A percentile compares a stretch with the other conserved stretches of the same genome.
phyloP scores from a whole-genome alignment of 2,797 vertebrate species.

The Thamnophis elegans region DNA sequence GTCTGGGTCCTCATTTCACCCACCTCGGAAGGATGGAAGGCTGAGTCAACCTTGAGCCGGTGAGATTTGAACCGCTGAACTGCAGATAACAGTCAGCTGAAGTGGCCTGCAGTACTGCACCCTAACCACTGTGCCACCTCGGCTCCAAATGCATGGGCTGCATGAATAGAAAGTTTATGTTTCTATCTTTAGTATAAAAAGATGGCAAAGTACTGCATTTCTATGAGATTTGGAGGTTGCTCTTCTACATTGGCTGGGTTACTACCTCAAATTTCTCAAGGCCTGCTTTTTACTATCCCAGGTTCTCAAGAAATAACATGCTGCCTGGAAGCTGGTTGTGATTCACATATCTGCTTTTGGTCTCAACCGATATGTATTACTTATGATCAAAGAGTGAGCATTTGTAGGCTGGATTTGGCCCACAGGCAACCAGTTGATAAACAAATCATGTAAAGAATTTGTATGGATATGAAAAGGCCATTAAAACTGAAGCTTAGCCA shows the following conservation, averaged over 20 bases:
- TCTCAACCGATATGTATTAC: not conserved
- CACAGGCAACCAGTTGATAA: not conserved
- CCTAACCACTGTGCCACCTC: no score
- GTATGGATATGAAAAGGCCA: not conserved
- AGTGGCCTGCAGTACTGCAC: no score
- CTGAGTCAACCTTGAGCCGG: no score
- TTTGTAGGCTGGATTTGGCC: not conserved
- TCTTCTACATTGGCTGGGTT: not conserved
- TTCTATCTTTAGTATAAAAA: not conserved
- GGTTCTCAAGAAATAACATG: not conserved
- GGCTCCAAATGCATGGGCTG: not conserved
- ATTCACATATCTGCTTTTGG: not conserved
- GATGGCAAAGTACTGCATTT: not conserved
- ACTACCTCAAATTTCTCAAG: not conserved
- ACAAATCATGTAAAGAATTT: not conserved
- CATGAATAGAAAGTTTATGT: not conserved
- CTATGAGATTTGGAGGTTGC: not conserved
- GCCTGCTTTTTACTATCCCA: not conserved
- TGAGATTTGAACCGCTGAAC: no score
- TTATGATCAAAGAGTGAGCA: not conserved
- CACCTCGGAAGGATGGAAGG: no score
- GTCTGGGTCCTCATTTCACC: no score
- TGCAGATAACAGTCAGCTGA: no score
- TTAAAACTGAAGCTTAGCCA: not conserved
- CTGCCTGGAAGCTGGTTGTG: not conserved